phyloP scores from a whole-genome alignment of 2,113 vertebrate genomes.

The Oxyruncus cristatus region DNA sequence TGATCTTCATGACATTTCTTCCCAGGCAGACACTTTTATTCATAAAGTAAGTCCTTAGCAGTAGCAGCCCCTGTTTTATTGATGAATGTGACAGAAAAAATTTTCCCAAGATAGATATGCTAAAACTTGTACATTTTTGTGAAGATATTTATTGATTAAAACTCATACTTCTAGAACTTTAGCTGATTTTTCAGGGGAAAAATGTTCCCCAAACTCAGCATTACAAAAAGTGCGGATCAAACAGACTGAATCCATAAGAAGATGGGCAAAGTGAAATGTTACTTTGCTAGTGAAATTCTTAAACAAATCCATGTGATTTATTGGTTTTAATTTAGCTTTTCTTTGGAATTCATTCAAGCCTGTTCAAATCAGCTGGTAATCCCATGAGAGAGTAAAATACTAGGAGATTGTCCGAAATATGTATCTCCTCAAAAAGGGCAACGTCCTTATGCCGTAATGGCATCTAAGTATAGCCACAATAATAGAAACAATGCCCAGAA shows the following conservation, averaged over 20 bases:
- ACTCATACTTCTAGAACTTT: background rate
- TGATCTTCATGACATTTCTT: background rate
- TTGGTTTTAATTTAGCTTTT: background rate
- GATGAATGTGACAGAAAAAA: background rate
- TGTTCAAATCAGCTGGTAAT: background rate
- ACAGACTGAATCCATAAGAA: background rate
- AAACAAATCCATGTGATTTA: background rate
- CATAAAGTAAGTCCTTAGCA: background rate
- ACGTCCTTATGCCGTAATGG: background rate
- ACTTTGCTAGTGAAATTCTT: background rate
- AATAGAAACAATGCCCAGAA: background rate
- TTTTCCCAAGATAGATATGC: background rate
- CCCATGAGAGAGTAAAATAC: background rate
- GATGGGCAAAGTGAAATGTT: background rate
- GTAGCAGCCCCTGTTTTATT: rapidly evolving
- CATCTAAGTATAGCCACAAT: background rate
- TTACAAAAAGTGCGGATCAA: background rate
- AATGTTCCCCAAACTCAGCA: background rate
- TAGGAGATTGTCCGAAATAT: background rate
- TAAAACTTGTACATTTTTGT: background rate
- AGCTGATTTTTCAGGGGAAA: background rate
- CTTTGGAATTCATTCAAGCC: background rate
- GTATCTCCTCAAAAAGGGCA: background rate
- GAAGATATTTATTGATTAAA: background rate
- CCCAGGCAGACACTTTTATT: background rate